phyloP scores from a whole-genome alignment of 2,797 vertebrate genomes.

The Tachyglossus aculeatus region DNA sequence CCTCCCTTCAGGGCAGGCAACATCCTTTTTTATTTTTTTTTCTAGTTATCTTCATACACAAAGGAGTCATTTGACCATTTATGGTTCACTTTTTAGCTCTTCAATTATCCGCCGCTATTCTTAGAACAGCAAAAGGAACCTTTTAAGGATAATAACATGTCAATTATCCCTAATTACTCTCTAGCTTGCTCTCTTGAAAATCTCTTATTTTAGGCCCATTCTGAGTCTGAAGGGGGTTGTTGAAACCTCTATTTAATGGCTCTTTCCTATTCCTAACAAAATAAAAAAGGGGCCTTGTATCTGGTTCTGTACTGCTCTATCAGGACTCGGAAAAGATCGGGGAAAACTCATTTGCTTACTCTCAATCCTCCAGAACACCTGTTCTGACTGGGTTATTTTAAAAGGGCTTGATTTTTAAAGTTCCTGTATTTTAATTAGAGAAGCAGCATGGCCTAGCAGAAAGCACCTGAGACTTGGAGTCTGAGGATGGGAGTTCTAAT shows the following conservation, averaged over 20 bases:
- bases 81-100: conserved; percentile 50
- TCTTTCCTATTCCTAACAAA: conserved; percentile 24
- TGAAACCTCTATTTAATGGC: conserved; percentile 45
- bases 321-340: no score
- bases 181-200: conserved; percentile 35
- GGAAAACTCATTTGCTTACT: no score
- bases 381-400: no score
- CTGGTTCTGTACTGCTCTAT: no score
- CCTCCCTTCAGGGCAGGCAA: neutral
- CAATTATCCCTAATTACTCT: conserved; percentile 65
- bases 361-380: no score
- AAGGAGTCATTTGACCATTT: conserved; percentile 50
- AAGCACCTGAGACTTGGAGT: no score
- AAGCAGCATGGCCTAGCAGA: no score
- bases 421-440: no score
- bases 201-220: conserved; percentile 33
- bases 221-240: conserved; percentile 42
- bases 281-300: no score
- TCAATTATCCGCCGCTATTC: conserved; percentile 47
- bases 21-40: no score
- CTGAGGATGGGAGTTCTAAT: no score
- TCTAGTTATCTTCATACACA: conserved; percentile 27
- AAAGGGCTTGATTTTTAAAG: no score
- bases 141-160: conserved; percentile 62
- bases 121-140: conserved; percentile 47